Percentiles rank a stretch among this genome's conserved stretches.
phyloP scores from a whole-genome alignment of 2,797 vertebrate species.

The Microtus obscurus region DNA sequence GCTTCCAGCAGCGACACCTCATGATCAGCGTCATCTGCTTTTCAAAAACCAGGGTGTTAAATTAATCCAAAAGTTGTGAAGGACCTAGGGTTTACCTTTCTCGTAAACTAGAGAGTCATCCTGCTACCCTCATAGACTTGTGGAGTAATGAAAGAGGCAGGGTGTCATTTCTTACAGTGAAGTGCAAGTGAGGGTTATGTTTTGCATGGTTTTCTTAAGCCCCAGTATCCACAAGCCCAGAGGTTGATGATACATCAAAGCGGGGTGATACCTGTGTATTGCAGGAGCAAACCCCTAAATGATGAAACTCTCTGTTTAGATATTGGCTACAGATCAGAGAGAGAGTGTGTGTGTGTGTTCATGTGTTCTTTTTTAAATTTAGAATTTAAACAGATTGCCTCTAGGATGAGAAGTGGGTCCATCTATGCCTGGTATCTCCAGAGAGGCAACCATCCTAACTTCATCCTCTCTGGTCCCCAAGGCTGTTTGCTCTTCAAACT shows the following conservation, averaged over 20 bases:
- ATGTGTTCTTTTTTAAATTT: not conserved
- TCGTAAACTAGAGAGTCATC: not conserved
- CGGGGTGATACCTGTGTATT: no score
- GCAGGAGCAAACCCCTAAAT: not conserved
- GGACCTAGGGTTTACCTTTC: not conserved
- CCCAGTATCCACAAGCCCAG: not conserved
- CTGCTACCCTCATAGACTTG: not conserved
- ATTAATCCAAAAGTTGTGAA: not conserved
- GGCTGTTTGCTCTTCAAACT: not conserved
- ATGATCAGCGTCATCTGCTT: not conserved
- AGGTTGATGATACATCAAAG: not conserved
- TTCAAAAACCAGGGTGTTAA: not conserved
- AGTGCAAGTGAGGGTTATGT: not conserved
- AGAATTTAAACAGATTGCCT: not conserved
- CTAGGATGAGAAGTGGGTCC: not conserved
- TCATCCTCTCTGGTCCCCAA: not conserved
- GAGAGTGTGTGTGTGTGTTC: not conserved
- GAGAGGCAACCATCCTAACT: not conserved
- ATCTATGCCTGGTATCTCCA: not conserved
- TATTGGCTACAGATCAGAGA: not conserved
- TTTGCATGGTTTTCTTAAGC: not conserved
- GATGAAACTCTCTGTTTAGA: not conserved
- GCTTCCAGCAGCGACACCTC: not conserved
- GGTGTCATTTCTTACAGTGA: not conserved
- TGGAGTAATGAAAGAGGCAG: not conserved